A percentile compares a stretch with the other conserved stretches of the same genome.
phyloP scores from a whole-genome alignment of 1,140 invertebrate species.

The Philotrypesis tridentata region DNA sequence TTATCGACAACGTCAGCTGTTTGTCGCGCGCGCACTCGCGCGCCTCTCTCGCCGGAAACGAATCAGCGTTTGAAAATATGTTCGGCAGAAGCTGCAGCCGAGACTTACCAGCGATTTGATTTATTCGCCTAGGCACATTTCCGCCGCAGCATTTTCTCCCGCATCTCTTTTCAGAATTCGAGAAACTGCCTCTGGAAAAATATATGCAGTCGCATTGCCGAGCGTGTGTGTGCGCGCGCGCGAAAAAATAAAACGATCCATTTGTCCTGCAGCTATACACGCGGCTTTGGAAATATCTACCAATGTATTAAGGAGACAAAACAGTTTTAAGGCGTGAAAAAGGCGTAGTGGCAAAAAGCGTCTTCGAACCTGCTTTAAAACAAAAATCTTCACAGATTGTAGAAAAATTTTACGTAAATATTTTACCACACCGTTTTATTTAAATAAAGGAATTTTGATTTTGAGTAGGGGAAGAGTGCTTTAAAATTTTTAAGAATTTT shows the following conservation, averaged over 20 bases:
- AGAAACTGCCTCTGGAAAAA: not conserved
- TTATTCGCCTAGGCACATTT: slow-evolving; percentile 11
- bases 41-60: not conserved
- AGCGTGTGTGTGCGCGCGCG: not conserved
- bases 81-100: slow-evolving; percentile 5
- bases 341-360: too few species aligned
- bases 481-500: too few species aligned
- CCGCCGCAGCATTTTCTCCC: slow-evolving; percentile 13
- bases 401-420: too few species aligned
- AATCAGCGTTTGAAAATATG: slow-evolving; percentile 20
- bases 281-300: too few species aligned
- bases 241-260: not conserved
- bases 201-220: not conserved
- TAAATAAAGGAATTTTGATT: not conserved
- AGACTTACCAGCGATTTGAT: slow-evolving; percentile 39
- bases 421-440: not conserved
- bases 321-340: too few species aligned
- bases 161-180: not conserved
- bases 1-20: slow-evolving; percentile 21
- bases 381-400: too few species aligned
- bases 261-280: too few species aligned
- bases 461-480: too few species aligned
- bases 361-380: too few species aligned
- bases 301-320: too few species aligned
- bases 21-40: slow-evolving; percentile 22